Base-by-base conservation (phyloP, 1,140 invertebrate genomes). In the Aphidius gifuensis region DNA sequence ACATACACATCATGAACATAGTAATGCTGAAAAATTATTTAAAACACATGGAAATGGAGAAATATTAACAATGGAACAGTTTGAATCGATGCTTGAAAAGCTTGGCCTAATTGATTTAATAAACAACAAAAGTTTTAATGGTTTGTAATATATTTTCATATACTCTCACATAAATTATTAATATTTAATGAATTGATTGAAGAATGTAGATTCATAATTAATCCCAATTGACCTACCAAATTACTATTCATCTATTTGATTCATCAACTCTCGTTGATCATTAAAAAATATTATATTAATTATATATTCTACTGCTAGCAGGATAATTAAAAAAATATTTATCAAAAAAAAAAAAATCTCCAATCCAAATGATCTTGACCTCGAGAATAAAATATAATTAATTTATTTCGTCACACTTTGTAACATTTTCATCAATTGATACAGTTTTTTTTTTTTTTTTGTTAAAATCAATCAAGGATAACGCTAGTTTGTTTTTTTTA, bases 31-130 rank as follows among this genome's bases (percentile, higher is more conserved):
- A 55, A 80, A 82, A 68, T 73, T 85, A 55, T 84, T 84, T 64
- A 67, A 77, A 44, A 70, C 77, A 23, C 85, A 86, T 64, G 83
- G 83, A 5, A 82, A 85, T 51, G 83, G 83, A 5, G 81, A 83
- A 7, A 86, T 81, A 16, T 84, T 90, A 80, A 86, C 85, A 65
- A 71, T 88, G 62, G 82, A 84, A 0, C 87, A 86, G 39, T 89
- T 92, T 65, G 84, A 88, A 66, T 84, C 78, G 48, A 83, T 91
- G 74, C 73, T 91, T 2, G 76, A 83, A 60, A 84, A 83, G 38
- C 69, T 91, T 60, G 83, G 86, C 57, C 77, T 90, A 8, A 70
- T 81, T 55, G 84, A 83, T 60, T 72, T 88, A 61, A 69, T 84
- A 16, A 60, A 59, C 9, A 55, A 59, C 11, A 60, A 65, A 51